Base-by-base conservation (phyloP, 2,113 vertebrate genomes). In the Anser brachyrhynchus region DNA sequence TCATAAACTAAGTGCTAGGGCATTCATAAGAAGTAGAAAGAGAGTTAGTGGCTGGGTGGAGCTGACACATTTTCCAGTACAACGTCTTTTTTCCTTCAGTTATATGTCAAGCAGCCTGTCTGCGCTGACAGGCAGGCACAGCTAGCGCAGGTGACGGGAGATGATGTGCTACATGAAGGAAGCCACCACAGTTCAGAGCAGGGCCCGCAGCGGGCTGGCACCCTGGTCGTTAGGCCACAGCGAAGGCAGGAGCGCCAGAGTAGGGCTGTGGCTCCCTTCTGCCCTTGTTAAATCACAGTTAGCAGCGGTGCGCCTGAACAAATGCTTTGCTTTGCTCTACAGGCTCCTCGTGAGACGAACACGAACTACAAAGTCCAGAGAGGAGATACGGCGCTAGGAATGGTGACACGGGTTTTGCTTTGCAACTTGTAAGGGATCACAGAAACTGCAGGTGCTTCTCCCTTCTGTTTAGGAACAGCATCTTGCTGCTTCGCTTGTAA, bases 271-370 rank as follows among this genome's bases (percentile, higher is more conserved):
- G 77, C 78, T 0, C 2, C 78, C 89, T 52, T 12, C 73, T 87
- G 83, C 79, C 83, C 91, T 84, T 64, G 46, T 90, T 90, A 92
- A 86, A 88, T 89, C 69, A 75, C 22, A 87, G 69, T 37, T 23
- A 92, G 76, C 51, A 80, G 75, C 62, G 80, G 72, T 17, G 0
- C 0, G 4, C 39, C 79, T 19, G 0, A 89, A 43, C 65, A 91
- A 92, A 87, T 22, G 84, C 46, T 71, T 29, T 35, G 31, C 86
- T 93, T 71, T 39, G 87, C 35, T 87, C 72, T n/a, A 17, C 70
- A 72, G 57, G 65, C 77, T 84, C 92, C 71, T 81, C 35, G 82
- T 0, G 0, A 87, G 65, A 84, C 0, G 0, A 18, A 49, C 29
- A 1, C 9, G 22, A 90, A 87, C 72, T 73, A 70, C 86, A 87